Percentiles rank a stretch among this genome's conserved stretches.
Evolutionary conservation across 2,113 vertebrate species (phyloP).

Genomic region (Micromys minutus): DNA sequence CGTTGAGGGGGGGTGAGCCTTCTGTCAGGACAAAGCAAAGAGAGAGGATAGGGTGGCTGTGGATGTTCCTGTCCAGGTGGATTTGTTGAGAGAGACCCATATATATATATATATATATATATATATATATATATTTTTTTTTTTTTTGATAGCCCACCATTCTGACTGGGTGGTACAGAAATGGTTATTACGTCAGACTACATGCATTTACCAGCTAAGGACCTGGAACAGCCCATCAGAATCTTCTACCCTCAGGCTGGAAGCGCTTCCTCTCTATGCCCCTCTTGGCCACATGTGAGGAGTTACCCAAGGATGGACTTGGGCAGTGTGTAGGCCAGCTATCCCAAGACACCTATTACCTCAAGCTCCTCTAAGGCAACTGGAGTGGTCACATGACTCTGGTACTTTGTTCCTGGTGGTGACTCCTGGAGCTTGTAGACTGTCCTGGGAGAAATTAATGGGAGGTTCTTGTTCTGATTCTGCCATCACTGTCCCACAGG

Average conservation of each 20-base stretch:
- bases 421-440: background rate
- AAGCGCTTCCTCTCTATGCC: background rate
- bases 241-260: background rate
- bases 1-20: background rate
- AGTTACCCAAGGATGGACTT: background rate
- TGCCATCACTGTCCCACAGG: background rate
- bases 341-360: rapidly evolving
- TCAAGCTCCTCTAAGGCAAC: background rate
- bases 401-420: background rate
- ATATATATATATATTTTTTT: no score
- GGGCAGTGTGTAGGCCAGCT: background rate
- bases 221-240: background rate
- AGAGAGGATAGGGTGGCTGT: background rate
- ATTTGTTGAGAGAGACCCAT: background rate
- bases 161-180: background rate
- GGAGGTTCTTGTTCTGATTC: background rate
- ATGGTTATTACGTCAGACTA: background rate
- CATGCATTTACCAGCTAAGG: background rate
- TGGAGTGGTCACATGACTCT: background rate
- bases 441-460: background rate
- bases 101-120: no score
- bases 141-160: background rate
- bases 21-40: background rate
- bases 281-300: background rate
- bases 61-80: background rate